Evolutionary conservation across 2,113 vertebrate genomes (phyloP).

Genomic region (Perca schrenkii): DNA sequence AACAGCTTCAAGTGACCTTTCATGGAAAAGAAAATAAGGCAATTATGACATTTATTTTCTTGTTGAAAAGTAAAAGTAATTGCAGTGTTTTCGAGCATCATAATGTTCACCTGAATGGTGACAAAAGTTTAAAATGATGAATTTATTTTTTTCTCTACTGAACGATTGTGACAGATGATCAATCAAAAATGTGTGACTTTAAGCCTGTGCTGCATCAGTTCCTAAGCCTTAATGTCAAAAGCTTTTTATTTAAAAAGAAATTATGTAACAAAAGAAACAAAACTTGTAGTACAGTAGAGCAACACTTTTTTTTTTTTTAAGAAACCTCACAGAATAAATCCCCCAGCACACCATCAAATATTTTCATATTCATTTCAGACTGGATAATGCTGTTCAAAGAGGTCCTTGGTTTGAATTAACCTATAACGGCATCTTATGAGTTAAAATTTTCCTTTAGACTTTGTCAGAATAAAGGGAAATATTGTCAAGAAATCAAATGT

Average conservation of each 20-base stretch:
- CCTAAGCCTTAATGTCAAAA: neutral
- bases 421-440: too few relatives aligned
- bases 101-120: neutral
- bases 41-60: constrained; percentile 1
- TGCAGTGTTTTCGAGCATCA: neutral
- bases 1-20: neutral
- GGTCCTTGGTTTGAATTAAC: neutral
- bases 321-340: neutral
- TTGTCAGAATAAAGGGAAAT: neutral
- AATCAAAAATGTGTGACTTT: neutral
- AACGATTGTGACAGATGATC: neutral
- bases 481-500: too few relatives aligned
- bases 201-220: constrained; percentile 6
- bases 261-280: neutral
- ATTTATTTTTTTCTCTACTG: too few relatives aligned
- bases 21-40: constrained; percentile 11
- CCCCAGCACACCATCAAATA: neutral
- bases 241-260: neutral
- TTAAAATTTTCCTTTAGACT: neutral
- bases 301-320: neutral
- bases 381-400: neutral
- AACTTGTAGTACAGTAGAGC: neutral
- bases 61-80: neutral
- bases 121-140: neutral
- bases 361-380: neutral